These are phyloP conservation scores for Cataglyphis rosenhaueri DNA, from an alignment of 2,888 invertebrate genomes.

Conservation along the genomic window DNA sequence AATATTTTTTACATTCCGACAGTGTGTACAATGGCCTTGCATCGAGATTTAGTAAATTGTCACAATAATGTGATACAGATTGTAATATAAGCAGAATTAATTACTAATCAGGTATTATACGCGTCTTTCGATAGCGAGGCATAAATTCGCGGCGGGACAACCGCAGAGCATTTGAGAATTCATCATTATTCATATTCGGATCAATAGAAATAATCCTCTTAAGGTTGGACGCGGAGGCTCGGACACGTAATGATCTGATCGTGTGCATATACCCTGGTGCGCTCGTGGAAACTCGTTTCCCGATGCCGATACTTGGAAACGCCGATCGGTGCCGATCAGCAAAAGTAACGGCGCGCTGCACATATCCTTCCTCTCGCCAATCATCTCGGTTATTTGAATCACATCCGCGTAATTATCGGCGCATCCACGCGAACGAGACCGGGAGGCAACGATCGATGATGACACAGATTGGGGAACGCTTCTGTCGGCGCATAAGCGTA, in stretches of 20 bases:
- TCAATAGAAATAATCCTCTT: conserved; percentile 1
- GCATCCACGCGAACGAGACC: conserved; percentile 39
- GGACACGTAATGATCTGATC: conserved; percentile 1
- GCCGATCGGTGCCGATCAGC: neutral
- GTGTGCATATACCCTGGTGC: neutral
- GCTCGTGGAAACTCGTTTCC: neutral
- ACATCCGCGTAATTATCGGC: conserved; percentile 64
- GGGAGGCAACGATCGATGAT: conserved; percentile 54
- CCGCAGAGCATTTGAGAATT: neutral
- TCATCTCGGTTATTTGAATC: conserved; percentile 53
- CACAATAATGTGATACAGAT: neutral
- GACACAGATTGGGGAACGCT: conserved; percentile 57
- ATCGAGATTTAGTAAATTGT: neutral
- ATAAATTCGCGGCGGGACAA: neutral
- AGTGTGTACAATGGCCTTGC: neutral
- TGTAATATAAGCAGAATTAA: conserved; percentile 1
- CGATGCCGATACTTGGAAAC: conserved; percentile 15
- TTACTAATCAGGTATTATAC: neutral
- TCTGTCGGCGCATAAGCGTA: conserved; percentile 51
- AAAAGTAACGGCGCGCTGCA: conserved; percentile 35
- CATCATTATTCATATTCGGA: neutral
- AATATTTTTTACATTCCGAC: neutral
- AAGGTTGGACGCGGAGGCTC: neutral
- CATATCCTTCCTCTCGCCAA: conserved; percentile 40
- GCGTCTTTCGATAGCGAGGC: neutral